phyloP scores from a whole-genome alignment of 1,140 invertebrate genomes.

The Drosophila littoralis region DNA sequence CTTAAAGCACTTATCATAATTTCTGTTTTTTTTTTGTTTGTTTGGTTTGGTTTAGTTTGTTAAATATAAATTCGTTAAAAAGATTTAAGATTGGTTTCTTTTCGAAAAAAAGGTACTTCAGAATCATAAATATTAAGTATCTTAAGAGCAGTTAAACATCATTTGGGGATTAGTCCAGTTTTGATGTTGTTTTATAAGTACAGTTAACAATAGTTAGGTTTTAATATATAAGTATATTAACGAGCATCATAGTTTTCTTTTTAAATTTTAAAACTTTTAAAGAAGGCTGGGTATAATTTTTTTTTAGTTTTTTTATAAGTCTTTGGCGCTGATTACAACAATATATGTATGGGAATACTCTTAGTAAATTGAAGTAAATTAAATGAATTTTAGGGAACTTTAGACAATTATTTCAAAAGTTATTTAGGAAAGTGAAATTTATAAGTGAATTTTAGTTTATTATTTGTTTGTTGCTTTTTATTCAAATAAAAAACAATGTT shows the following conservation, averaged over 20 bases:
- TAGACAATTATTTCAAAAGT: slow-evolving; percentile 71
- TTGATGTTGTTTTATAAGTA: slow-evolving; percentile 40
- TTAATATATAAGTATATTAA: slow-evolving; percentile 41
- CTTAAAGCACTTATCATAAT: slow-evolving; percentile 64
- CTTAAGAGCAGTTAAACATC: slow-evolving; percentile 50
- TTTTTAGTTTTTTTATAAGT: slow-evolving; percentile 57
- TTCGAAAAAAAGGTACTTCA: slow-evolving; percentile 76
- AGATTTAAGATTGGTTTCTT: slow-evolving; percentile 65
- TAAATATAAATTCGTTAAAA: slow-evolving; percentile 80
- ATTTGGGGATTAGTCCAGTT: slow-evolving; percentile 41
- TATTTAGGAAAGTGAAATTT: slow-evolving; percentile 52
- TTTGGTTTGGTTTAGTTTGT: slow-evolving; percentile 36
- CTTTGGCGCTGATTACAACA: slow-evolving; percentile 78
- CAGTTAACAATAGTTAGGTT: slow-evolving; percentile 54
- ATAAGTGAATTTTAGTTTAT: slow-evolving; percentile 38
- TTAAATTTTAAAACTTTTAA: slow-evolving; percentile 41
- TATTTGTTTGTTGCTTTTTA: slow-evolving; percentile 1
- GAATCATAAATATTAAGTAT: slow-evolving; percentile 54
- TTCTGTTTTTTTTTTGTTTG: slow-evolving; percentile 27
- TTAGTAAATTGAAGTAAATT: slow-evolving; percentile 45
- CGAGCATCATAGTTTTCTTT: slow-evolving; percentile 49
- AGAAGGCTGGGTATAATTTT: slow-evolving; percentile 53
- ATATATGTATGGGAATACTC: slow-evolving; percentile 51
- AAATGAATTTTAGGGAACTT: slow-evolving; percentile 57
- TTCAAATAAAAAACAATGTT: slow-evolving; percentile 60